These are phyloP conservation scores for Cyanoliseus patagonus DNA, from an alignment of 2,113 vertebrate genomes.

Conservation along the genomic window DNA sequence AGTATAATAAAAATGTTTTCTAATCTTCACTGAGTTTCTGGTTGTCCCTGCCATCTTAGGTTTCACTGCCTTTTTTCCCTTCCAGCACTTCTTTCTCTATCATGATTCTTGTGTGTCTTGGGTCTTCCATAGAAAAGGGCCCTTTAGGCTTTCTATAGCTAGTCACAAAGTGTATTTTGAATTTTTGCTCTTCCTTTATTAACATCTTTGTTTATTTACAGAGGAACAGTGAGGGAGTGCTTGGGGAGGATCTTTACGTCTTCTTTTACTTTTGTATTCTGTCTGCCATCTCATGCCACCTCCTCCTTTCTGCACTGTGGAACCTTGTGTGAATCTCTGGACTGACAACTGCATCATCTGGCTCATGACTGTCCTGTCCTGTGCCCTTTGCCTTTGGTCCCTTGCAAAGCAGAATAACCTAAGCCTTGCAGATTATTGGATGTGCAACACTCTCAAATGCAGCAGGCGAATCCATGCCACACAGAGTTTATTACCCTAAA, in stretches of 20 bases:
- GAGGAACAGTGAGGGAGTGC: background rate
- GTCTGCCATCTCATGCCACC: background rate
- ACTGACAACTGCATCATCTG: background rate
- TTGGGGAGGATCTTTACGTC: background rate
- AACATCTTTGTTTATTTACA: background rate
- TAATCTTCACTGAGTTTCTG: background rate
- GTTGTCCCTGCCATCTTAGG: background rate
- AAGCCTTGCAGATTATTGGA: background rate
- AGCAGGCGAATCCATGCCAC: background rate
- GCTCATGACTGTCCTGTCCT: background rate
- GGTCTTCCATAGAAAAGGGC: background rate
- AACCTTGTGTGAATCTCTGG: background rate
- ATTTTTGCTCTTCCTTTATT: background rate
- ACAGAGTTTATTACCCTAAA: background rate
- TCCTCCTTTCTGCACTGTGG: background rate
- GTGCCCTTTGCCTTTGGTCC: background rate
- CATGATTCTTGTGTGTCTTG: background rate
- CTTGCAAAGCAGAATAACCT: background rate
- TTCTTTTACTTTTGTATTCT: background rate
- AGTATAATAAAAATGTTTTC: slow-evolving; percentile 13
- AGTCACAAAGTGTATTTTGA: background rate
- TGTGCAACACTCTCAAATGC: background rate
- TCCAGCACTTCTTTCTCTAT: background rate
- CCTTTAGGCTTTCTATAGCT: background rate
- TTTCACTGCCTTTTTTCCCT: background rate